Evolutionary conservation across 2,888 invertebrate species (phyloP).

Genomic region (Melitaea athalia): DNA sequence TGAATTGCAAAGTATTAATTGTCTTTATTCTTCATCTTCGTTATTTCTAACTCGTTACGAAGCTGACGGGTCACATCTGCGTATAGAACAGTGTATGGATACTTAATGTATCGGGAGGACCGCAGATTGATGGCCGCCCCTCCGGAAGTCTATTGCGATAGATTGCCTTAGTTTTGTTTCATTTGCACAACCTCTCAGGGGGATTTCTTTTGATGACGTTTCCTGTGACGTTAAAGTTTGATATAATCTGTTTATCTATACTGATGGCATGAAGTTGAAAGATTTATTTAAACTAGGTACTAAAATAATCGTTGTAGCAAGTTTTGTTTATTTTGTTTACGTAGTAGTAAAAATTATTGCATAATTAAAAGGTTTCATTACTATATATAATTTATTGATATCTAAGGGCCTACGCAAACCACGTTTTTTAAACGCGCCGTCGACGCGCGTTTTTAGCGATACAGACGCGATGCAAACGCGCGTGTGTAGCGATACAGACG

Average conservation of each 20-base stretch:
- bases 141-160: conserved; percentile 52
- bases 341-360: no score
- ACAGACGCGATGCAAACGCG: no score
- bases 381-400: no score
- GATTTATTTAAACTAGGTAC: no score
- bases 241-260: conserved; percentile 16
- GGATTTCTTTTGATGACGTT: conserved; percentile 30
- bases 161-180: conserved; percentile 56
- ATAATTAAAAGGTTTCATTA: no score
- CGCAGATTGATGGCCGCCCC: conserved; percentile 69
- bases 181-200: conserved; percentile 29
- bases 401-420: no score
- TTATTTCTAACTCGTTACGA: conserved; percentile 22
- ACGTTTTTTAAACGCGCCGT: no score
- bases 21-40: conserved; percentile 4
- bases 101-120: conserved; percentile 69
- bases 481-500: no score
- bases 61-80: conserved; percentile 65
- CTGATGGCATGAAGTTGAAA: no score
- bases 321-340: no score
- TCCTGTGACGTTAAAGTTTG: conserved; percentile 14
- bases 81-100: conserved; percentile 64
- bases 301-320: no score
- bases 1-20: background rate
- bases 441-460: no score